phyloP scores from a whole-genome alignment of 2,888 invertebrate species.

The Tupiocoris notatus region DNA sequence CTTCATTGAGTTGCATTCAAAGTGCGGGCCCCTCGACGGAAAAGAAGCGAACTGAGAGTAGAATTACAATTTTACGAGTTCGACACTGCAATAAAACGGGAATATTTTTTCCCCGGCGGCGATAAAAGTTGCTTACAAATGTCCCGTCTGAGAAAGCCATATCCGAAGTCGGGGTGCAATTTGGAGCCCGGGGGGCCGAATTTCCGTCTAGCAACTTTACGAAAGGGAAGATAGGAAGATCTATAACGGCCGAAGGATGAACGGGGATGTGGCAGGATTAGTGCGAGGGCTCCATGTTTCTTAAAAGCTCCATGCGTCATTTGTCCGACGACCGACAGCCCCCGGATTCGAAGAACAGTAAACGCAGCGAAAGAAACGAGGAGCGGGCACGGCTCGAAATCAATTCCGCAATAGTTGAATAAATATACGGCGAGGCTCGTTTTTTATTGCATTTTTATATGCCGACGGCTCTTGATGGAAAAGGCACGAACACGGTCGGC shows the following conservation, averaged over 20 bases:
- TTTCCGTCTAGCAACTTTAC: slow-evolving; percentile 8
- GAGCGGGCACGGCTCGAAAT: no score
- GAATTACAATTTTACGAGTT: slow-evolving; percentile 37
- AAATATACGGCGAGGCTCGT: no score
- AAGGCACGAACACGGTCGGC: no score
- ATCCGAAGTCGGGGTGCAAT: slow-evolving; percentile 23
- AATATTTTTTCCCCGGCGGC: slow-evolving; percentile 17
- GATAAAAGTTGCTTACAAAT: slow-evolving; percentile 39
- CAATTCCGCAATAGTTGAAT: no score
- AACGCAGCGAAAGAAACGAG: no score
- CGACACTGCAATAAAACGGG: slow-evolving; percentile 32
- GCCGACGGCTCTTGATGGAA: no score
- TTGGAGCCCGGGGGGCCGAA: slow-evolving; percentile 12
- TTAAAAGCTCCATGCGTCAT: no score
- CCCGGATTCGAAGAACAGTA: no score
- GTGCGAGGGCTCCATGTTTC: no score
- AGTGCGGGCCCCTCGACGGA: slow-evolving; percentile 9
- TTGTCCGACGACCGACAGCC: no score
- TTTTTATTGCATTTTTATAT: no score
- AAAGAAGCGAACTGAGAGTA: not conserved
- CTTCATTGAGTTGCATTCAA: slow-evolving; percentile 28
- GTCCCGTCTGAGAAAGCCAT: slow-evolving; percentile 19
- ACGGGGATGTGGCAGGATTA: no score
- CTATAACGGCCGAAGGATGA: not conserved
- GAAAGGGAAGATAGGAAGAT: slow-evolving; percentile 3